A percentile compares a stretch with the other conserved stretches of the same genome.
Evolutionary conservation across 2,797 vertebrate genomes (phyloP).

Genomic region (Chaetophractus vellerosus): DNA sequence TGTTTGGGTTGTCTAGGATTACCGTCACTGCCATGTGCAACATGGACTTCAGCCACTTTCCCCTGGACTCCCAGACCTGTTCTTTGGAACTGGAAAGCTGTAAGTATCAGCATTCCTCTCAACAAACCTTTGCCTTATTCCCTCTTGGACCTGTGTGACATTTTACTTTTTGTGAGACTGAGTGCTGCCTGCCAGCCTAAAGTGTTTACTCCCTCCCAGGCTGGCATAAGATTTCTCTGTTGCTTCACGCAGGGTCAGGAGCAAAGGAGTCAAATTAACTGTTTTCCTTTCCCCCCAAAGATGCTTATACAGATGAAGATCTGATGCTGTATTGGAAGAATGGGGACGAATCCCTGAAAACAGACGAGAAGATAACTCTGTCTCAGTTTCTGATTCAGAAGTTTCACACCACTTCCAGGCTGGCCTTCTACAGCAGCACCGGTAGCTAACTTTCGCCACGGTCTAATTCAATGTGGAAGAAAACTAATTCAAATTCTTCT

Average conservation of each 20-base stretch:
- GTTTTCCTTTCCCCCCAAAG: conserved; percentile 86
- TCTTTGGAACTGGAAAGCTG: conserved; percentile 97
- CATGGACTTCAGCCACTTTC: conserved; percentile 98
- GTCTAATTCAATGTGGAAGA: not conserved
- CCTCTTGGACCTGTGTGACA: not conserved
- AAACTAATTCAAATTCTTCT: conserved; percentile 36
- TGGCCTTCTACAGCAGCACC: conserved; percentile 98
- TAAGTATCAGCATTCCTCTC: conserved; percentile 87
- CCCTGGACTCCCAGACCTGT: conserved; percentile 97
- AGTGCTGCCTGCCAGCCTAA: not conserved
- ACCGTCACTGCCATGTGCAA: conserved; percentile 98
- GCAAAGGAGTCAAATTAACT: not conserved
- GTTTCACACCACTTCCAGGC: conserved; percentile 96
- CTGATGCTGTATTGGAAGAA: conserved; percentile 99
- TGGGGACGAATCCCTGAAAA: conserved; percentile 96
- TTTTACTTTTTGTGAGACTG: not conserved
- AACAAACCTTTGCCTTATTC: not conserved
- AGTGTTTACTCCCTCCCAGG: not conserved
- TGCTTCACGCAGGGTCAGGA: not conserved
- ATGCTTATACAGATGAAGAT: conserved; percentile 98
- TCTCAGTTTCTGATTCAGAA: conserved; percentile 99
- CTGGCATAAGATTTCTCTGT: not conserved
- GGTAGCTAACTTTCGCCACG: conserved; percentile 88
- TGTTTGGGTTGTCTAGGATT: conserved; percentile 91
- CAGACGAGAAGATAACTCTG: conserved; percentile 96